Evolutionary conservation across 2,888 invertebrate species (phyloP).

Genomic region (Minunthozetes semirufus): DNA sequence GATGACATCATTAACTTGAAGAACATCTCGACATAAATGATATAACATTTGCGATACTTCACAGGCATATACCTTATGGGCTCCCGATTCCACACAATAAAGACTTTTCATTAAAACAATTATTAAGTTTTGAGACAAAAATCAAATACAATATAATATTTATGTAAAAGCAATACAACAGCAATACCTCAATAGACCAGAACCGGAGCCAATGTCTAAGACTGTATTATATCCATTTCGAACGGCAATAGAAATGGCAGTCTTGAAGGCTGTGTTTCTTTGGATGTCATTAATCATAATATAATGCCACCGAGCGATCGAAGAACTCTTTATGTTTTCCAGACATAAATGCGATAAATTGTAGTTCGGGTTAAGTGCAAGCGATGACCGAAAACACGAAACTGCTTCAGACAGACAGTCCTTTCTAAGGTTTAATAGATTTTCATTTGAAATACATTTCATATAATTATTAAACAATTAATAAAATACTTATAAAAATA

Average conservation of each 20-base stretch:
- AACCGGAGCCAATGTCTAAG: constrained; percentile 70
- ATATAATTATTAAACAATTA: constrained; percentile 7
- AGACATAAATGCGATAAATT: constrained; percentile 60
- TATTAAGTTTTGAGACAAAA: too few species aligned
- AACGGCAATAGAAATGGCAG: constrained; percentile 58
- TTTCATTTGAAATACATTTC: constrained; percentile 44
- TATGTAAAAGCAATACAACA: constrained; percentile 39
- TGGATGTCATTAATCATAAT: constrained; percentile 69
- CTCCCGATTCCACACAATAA: constrained; percentile 57
- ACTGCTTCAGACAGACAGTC: constrained; percentile 56
- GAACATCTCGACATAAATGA: constrained; percentile 57
- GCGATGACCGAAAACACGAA: constrained; percentile 55
- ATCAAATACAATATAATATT: too few species aligned
- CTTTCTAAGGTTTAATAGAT: too few species aligned
- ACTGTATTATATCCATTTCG: constrained; percentile 54
- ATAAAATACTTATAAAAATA: constrained; percentile 52
- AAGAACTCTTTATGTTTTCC: constrained; percentile 60
- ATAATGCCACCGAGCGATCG: constrained; percentile 73
- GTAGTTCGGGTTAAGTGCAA: constrained; percentile 53
- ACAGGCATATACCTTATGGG: constrained; percentile 58
- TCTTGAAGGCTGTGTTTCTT: constrained; percentile 61
- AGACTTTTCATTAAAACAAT: too few species aligned
- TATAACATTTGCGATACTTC: constrained; percentile 62
- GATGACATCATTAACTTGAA: constrained; percentile 51
- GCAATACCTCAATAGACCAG: constrained; percentile 59